Evolutionary conservation across 2,888 invertebrate genomes (phyloP), one percentile per base, ranked within the genome.

Genomic region (Diloba caeruleocephala): DNA sequence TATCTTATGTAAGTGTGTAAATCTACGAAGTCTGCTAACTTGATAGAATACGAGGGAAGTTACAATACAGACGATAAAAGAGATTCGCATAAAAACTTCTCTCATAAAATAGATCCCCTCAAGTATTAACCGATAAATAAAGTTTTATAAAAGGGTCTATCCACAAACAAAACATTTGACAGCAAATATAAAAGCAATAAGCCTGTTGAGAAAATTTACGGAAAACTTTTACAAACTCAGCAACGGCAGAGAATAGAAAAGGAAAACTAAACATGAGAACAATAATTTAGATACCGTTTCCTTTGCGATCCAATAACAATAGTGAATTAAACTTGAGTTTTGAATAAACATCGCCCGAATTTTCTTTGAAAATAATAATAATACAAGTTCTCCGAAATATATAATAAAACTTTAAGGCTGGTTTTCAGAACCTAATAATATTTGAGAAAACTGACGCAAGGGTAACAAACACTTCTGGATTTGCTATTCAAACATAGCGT

Each of bases 111-210:
- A 21, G 26, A 52, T 57, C 43, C 39, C 26, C 36, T 25, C 3
- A 37, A 66, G 44, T 48, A 51, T 56, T 36, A 41, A 41, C 43
- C 17, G 25, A 50, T 43, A 57, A 39, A 50, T 49, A 57, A 61
- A 51, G 34, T 53, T 44, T 33, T 6, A 23, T 21, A 37, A 44
- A 50, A 50, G 19, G 38, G 28, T 21, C 23, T 38, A 12, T 28
- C 28, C 25, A 10, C 8, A 26, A 42, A 42, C 26, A 43, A 25
- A 52, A 34, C 28, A 14, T 12, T 51, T 28, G 12, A 32, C 45
- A 53, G 46, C 41, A 45, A 46, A 51, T 55, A 46, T 48, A 48
- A 48, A 57, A 59, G 55, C 48, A 65, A 51, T 37, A 1, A 48
- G 8, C 3, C 29, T 5, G 19, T n/a, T 5, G 26, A 53, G 15